phyloP scores from a whole-genome alignment of 1,140 invertebrate species.

The Hormaphis cornu region DNA sequence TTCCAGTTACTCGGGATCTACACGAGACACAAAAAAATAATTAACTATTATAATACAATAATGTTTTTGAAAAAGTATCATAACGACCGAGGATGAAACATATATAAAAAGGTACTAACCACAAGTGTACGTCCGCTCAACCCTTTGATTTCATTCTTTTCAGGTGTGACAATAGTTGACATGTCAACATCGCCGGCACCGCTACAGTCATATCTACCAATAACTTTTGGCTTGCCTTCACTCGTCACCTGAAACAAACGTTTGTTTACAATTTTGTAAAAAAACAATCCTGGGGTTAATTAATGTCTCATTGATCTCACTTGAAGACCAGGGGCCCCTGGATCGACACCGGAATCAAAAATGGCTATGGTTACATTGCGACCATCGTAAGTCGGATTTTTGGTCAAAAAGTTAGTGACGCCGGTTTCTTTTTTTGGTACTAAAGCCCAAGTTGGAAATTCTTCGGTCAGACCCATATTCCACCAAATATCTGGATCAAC shows the following conservation, averaged over 20 bases:
- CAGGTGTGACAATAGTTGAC: conserved; percentile 65
- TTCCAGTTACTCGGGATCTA: conserved; percentile 75
- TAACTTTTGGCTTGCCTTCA: conserved; percentile 82
- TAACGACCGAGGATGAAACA: neutral
- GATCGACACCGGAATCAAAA: conserved; percentile 95
- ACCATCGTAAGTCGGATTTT: conserved; percentile 90
- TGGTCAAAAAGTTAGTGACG: conserved; percentile 73
- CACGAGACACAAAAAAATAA: conserved; percentile 4
- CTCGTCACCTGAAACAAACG: conserved; percentile 59
- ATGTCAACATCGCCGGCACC: conserved; percentile 91
- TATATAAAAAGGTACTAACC: conserved; percentile 46
- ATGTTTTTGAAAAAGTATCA: neutral
- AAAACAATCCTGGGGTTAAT: neutral
- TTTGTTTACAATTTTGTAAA: conserved; percentile 34
- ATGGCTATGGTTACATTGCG: conserved; percentile 85
- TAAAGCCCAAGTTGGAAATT: conserved; percentile 72
- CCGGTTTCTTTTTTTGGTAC: conserved; percentile 95
- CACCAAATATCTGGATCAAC: no score
- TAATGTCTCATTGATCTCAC: conserved; percentile 48
- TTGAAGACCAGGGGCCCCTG: conserved; percentile 84
- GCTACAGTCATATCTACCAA: conserved; percentile 89
- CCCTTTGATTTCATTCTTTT: conserved; percentile 68
- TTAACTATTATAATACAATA: neutral
- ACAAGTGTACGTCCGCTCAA: conserved; percentile 79
- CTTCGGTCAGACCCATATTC: conserved; percentile 36